phyloP scores from a whole-genome alignment of 2,797 vertebrate species.

The Sandelia bainsii region DNA sequence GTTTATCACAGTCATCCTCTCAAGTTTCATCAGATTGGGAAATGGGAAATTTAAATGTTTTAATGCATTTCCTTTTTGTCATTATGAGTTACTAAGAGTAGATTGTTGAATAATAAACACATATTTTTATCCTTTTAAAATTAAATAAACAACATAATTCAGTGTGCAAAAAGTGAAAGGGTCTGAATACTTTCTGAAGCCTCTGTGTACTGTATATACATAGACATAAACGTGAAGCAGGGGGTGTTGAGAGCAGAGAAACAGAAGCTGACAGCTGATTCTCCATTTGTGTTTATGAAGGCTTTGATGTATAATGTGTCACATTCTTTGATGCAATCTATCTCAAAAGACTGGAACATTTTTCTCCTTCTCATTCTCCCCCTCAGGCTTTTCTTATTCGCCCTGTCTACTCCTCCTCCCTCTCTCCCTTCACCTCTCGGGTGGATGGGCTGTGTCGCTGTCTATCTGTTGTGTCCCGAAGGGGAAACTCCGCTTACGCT shows the following conservation, averaged over 20 bases:
- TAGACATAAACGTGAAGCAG: neutral
- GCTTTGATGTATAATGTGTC: slow-evolving; percentile 77
- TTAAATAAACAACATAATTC: no score
- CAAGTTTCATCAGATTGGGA: neutral
- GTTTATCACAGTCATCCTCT: neutral
- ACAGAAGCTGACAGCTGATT: slow-evolving; percentile 66
- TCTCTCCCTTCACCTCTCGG: slow-evolving; percentile 26
- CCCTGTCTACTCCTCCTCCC: slow-evolving; percentile 11
- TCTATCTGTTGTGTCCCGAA: slow-evolving; percentile 63
- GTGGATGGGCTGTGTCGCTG: slow-evolving; percentile 32
- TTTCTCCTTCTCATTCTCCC: slow-evolving; percentile 31
- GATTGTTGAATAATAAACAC: no score
- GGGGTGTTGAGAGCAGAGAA: slow-evolving; percentile 19
- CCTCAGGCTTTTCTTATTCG: slow-evolving; percentile 26
- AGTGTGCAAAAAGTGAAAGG: neutral
- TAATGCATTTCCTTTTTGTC: no score
- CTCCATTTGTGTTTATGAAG: slow-evolving; percentile 58
- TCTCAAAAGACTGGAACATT: slow-evolving; percentile 23
- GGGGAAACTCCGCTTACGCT: slow-evolving; percentile 43
- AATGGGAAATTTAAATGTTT: neutral
- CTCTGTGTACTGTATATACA: neutral
- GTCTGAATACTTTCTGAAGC: neutral
- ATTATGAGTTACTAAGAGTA: no score
- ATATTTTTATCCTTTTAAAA: no score
- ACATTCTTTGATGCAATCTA: slow-evolving; percentile 61